Conservation (phyloP, 2,888 invertebrate genomes). For the Caenorhabditis sp. region DNA sequence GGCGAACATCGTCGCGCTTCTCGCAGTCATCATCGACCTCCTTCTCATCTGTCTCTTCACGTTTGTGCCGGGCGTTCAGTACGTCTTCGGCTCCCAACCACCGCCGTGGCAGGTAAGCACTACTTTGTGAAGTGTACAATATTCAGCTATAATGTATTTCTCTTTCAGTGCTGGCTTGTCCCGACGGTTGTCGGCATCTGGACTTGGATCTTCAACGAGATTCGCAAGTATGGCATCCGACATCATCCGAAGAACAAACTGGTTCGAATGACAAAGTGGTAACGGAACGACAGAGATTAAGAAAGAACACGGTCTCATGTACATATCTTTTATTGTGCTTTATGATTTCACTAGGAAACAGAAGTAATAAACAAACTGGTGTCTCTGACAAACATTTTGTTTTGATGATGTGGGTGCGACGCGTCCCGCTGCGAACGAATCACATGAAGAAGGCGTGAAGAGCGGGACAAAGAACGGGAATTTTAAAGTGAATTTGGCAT, state of each 20-base stretch:
- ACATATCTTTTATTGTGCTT: conserved; percentile 19
- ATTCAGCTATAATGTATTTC: no score
- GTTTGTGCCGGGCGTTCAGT: conserved; percentile 68
- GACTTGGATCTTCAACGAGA: conserved; percentile 69
- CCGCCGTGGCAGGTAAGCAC: conserved; percentile 63
- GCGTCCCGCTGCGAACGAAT: no score
- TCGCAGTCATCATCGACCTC: conserved; percentile 69
- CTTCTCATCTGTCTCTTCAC: conserved; percentile 66
- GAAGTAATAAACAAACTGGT: conserved; percentile 24
- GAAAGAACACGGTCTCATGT: conserved; percentile 8
- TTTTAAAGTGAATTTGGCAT: no score
- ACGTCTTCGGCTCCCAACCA: conserved; percentile 65
- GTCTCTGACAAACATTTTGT: not conserved
- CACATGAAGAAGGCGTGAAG: no score
- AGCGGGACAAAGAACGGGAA: no score
- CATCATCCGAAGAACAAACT: conserved; percentile 57
- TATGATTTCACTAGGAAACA: conserved; percentile 2
- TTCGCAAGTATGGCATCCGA: conserved; percentile 66
- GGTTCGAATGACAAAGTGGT: conserved; percentile 69
- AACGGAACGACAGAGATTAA: no score
- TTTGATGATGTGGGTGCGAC: no score
- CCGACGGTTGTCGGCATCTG: conserved; percentile 66
- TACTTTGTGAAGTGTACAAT: no score
- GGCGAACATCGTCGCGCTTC: conserved; percentile 64
- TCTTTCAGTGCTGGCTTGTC: conserved; percentile 64